phyloP scores from a whole-genome alignment of 2,113 vertebrate genomes.

The Hemiscyllium ocellatum region DNA sequence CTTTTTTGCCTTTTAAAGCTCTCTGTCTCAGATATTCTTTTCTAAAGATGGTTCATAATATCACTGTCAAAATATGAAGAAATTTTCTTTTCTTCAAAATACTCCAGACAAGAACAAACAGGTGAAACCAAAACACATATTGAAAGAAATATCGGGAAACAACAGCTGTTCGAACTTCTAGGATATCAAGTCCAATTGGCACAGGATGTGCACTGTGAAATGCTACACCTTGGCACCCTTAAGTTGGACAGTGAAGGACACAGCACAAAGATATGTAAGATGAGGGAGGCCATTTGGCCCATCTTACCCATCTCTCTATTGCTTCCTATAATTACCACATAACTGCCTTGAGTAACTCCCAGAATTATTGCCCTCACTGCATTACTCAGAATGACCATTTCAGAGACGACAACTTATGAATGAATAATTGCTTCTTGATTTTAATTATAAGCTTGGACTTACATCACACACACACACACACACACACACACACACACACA shows the following conservation, averaged over 20 bases:
- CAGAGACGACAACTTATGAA: background rate
- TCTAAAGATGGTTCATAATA: background rate
- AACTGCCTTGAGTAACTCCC: background rate
- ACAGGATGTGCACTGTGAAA: conserved; percentile 10
- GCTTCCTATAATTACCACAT: background rate
- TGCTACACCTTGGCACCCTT: conserved; percentile 15
- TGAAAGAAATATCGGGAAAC: conserved; percentile 27
- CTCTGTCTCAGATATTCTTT: background rate
- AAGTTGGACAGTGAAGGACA: conserved; percentile 35
- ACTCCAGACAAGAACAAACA: background rate
- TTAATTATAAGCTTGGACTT: background rate
- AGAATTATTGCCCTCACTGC: background rate
- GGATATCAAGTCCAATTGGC: conserved; percentile 14
- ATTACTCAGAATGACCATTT: background rate
- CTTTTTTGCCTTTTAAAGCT: background rate
- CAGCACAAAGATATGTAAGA: background rate
- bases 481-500: too few relatives aligned
- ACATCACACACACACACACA: background rate
- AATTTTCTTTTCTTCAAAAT: background rate
- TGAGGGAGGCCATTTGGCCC: background rate
- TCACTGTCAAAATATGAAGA: background rate
- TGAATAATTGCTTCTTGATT: background rate
- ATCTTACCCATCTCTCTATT: background rate
- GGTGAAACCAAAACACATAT: conserved; percentile 31
- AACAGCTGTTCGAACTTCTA: conserved; percentile 15